phyloP scores from a whole-genome alignment of 64 coral and sea anemone genomes.

The Montipora efflorescens region DNA sequence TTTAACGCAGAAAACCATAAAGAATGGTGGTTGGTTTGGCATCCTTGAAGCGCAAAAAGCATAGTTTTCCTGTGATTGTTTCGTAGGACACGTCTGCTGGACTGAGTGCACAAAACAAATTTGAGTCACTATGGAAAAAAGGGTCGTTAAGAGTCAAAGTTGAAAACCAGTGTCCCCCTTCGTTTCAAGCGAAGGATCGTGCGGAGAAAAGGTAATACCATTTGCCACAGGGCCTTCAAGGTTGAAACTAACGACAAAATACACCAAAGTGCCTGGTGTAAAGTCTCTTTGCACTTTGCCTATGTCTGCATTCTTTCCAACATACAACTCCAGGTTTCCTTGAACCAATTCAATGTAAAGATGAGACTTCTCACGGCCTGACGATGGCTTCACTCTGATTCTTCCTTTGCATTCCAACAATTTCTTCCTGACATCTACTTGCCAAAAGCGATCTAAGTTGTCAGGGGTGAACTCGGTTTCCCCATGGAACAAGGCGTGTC shows the following conservation, averaged over 20 bases:
- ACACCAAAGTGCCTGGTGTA: constrained; percentile 75
- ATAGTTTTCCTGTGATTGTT: too few relatives aligned
- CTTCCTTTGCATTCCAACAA: constrained; percentile 81
- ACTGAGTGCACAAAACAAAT: too few relatives aligned
- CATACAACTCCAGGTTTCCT: constrained; percentile 80
- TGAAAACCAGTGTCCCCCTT: too few relatives aligned
- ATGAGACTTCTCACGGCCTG: constrained; percentile 14
- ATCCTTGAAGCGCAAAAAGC: too few relatives aligned
- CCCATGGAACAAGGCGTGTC: constrained; percentile 43
- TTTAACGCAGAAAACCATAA: too few relatives aligned
- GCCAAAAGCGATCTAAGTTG: constrained; percentile 71
- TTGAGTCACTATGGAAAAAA: too few relatives aligned
- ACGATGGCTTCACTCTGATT: constrained; percentile 57
- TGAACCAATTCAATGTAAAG: constrained; percentile 75
- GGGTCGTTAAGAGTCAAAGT: too few relatives aligned
- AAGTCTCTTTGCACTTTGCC: constrained; percentile 77
- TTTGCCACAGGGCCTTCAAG: constrained; percentile 85
- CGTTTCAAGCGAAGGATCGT: background rate
- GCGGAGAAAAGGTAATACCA: constrained; percentile 78
- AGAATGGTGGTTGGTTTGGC: too few relatives aligned
- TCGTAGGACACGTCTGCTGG: too few relatives aligned
- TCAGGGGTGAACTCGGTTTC: constrained; percentile 32
- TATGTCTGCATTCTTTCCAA: constrained; percentile 81
- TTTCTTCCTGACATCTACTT: constrained; percentile 62
- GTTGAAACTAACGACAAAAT: constrained; percentile 94